Evolutionary conservation across 2,113 vertebrate genomes (phyloP), one percentile per base, ranked within the genome.

Genomic region (Polypterus senegalus): DNA sequence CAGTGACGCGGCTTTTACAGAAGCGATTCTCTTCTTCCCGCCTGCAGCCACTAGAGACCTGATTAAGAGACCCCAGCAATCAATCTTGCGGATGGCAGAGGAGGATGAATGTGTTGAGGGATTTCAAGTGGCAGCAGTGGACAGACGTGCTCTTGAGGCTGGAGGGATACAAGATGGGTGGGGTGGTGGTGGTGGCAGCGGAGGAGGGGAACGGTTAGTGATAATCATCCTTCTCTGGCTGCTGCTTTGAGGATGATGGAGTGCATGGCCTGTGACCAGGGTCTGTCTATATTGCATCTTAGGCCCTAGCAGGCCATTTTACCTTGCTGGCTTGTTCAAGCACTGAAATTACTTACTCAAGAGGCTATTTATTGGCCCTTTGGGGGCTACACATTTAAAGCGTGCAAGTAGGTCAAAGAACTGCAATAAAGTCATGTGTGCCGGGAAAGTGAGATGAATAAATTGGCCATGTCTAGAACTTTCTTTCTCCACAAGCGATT

Each of bases 341-440:
- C 74, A 57, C 76, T 74, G 64, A 77, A 66, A 68, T 76, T 76
- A 77, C 74, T 82, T 79, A 81, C 81, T 81, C 80, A 84, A 78
- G 78, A 82, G 83, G 77, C 77, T 78, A 81, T 80, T 87, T 87
- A 85, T 86, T 86, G 82, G 83, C 71, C 82, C 79, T 81, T 66
- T 70, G 78, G 82, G 84, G 75, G 71, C 70, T 27, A 58, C n/a
- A 6, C 61, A 67, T 46, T 65, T 67, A 66, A 66, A 11, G 61
- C 70, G 68, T 67, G 68, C 60, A 60, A 46, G 62, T 27, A 47
- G 51, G 10, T 52, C 7, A 52, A 10, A 52, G 51, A 7, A 52
- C 10, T 3, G 51, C 51, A 52, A 7, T 52, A 7, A 52, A 52
- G 3, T 52, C 7, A 3, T 52, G 51, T 8, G 7, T 52, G 51